Evolutionary conservation across 2,113 vertebrate genomes (phyloP).

Genomic region (Scatophagus argus): DNA sequence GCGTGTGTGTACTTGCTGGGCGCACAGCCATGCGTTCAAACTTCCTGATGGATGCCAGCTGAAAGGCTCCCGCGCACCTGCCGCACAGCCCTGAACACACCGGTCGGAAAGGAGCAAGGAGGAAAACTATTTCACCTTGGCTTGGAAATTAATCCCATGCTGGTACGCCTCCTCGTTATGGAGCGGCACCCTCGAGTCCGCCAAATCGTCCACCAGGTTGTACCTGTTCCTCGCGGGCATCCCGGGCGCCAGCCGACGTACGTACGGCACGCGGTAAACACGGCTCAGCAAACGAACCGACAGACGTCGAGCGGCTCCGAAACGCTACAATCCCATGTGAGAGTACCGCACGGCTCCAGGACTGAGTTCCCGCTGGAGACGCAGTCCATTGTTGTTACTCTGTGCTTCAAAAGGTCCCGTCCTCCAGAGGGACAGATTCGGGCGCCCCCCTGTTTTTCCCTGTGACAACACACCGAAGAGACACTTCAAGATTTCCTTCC

Average conservation of each 20-base stretch:
- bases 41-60: conserved; percentile 34
- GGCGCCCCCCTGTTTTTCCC: conserved; percentile 23
- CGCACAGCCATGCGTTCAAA: conserved; percentile 51
- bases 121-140: conserved; percentile 86
- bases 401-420: conserved; percentile 55
- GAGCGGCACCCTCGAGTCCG: conserved; percentile 90
- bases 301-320: background rate
- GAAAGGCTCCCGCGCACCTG: conserved; percentile 56
- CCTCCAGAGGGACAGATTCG: conserved; percentile 61
- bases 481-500: conserved; percentile 12
- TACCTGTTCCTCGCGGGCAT: conserved; percentile 92
- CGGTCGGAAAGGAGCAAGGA: background rate
- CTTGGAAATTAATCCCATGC: conserved; percentile 92
- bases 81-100: background rate
- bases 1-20: background rate
- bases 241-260: conserved; percentile 33
- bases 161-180: conserved; percentile 94
- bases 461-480: background rate
- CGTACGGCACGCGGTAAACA: conserved; percentile 8
- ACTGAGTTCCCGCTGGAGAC: conserved; percentile 30
- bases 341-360: conserved; percentile 25
- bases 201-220: conserved; percentile 94
- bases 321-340: conserved; percentile 29
- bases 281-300: conserved; percentile 32
- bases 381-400: conserved; percentile 66